Evolutionary conservation across 2,888 invertebrate species (phyloP).

Genomic region (Drosophila nr. fundita): DNA sequence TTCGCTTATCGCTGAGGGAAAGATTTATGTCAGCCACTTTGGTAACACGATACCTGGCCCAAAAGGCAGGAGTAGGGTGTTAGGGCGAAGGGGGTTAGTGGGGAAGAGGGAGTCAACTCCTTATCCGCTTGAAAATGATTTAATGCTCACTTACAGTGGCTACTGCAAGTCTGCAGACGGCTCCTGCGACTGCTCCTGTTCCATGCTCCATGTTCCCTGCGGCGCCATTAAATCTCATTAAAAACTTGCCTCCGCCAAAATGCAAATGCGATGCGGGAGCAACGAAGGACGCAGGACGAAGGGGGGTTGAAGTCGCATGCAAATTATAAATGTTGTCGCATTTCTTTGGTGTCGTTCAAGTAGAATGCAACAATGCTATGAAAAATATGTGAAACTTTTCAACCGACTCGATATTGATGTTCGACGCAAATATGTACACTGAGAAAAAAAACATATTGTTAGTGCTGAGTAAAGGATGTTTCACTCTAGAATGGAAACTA

Average conservation of each 20-base stretch:
- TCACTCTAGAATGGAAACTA: background rate
- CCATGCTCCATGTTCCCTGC: slow-evolving; percentile 53
- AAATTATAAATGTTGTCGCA: slow-evolving; percentile 70
- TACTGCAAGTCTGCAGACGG: slow-evolving; percentile 25
- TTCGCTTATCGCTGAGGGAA: slow-evolving; percentile 74
- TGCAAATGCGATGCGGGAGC: slow-evolving; percentile 30
- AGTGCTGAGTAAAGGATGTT: background rate
- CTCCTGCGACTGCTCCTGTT: slow-evolving; percentile 20
- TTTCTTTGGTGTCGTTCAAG: slow-evolving; percentile 38
- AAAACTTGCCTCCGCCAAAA: slow-evolving; percentile 63
- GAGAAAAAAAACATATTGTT: background rate
- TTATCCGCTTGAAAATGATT: slow-evolving; percentile 72
- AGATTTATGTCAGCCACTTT: slow-evolving; percentile 68
- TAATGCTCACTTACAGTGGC: slow-evolving; percentile 73
- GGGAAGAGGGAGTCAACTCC: slow-evolving; percentile 53
- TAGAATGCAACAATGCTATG: slow-evolving; percentile 43
- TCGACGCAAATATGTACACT: slow-evolving; percentile 5
- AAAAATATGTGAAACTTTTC: slow-evolving; percentile 48
- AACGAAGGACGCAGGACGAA: background rate
- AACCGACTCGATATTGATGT: slow-evolving; percentile 26
- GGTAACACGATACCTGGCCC: slow-evolving; percentile 69
- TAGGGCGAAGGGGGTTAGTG: background rate
- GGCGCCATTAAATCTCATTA: slow-evolving; percentile 80
- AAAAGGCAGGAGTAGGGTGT: background rate
- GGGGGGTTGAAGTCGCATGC: slow-evolving; percentile 38